phyloP scores from a whole-genome alignment of 1,140 invertebrate species.

The Apis florea region DNA sequence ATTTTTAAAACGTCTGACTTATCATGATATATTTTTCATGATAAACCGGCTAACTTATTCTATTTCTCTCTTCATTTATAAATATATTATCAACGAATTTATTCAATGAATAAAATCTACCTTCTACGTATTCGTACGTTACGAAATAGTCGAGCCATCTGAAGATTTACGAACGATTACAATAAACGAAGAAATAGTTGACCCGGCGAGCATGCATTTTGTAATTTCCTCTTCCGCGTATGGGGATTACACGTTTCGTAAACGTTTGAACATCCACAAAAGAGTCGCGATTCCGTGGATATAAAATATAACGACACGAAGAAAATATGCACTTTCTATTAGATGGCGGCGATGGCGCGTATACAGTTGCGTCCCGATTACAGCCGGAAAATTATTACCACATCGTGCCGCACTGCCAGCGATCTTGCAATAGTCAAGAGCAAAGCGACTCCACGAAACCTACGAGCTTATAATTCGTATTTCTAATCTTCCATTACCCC shows the following conservation, averaged over 20 bases:
- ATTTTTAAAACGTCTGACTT: too few relatives aligned
- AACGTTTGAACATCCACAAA: neutral
- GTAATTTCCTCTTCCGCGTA: slow-evolving; percentile 4
- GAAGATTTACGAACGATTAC: neutral
- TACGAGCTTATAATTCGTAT: neutral
- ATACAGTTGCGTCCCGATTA: slow-evolving; percentile 61
- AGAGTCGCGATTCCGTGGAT: slow-evolving; percentile 17
- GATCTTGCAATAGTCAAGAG: slow-evolving; percentile 59
- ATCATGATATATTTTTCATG: too few relatives aligned
- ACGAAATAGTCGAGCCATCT: too few relatives aligned
- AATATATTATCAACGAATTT: too few relatives aligned
- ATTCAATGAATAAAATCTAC: too few relatives aligned
- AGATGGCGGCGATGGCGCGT: slow-evolving; percentile 35
- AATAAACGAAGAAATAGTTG: neutral
- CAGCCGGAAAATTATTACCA: slow-evolving; percentile 61
- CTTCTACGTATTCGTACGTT: neutral
- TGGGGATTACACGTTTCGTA: neutral
- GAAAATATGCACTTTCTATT: slow-evolving; percentile 62
- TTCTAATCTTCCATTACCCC: slow-evolving; percentile 15
- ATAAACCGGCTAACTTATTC: too few relatives aligned
- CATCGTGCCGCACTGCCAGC: slow-evolving; percentile 37
- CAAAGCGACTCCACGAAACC: slow-evolving; percentile 41
- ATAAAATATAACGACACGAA: slow-evolving; percentile 49
- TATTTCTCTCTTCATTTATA: too few relatives aligned
- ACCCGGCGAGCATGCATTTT: neutral